phyloP scores from a whole-genome alignment of 2,888 invertebrate species.

The Meteorus cinctellus region DNA sequence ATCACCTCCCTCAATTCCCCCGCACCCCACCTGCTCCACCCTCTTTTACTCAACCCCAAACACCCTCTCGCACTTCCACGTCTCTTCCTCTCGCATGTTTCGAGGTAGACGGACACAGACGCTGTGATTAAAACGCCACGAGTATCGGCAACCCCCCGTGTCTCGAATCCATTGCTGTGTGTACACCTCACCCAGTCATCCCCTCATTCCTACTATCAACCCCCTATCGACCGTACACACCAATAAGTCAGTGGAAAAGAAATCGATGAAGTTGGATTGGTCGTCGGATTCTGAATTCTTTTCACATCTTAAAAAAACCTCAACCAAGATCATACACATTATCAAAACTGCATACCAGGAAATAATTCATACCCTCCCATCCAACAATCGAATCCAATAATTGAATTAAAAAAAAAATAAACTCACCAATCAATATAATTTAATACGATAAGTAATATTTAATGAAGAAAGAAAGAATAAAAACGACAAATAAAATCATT shows the following conservation, averaged over 20 bases:
- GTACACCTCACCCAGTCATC: slow-evolving; percentile 34
- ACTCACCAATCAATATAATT: not conserved
- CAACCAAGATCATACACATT: not conserved
- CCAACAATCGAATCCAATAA: too few species aligned
- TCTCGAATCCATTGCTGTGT: slow-evolving; percentile 33
- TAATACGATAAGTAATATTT: not conserved
- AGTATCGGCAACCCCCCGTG: slow-evolving; percentile 44
- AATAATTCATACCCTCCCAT: too few species aligned
- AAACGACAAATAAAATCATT: not conserved
- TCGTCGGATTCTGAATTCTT: not conserved
- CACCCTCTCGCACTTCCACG: slow-evolving; percentile 6
- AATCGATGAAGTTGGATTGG: slow-evolving; percentile 25
- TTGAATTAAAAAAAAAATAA: not conserved
- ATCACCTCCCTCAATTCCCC: slow-evolving; percentile 41
- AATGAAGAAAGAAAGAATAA: not conserved
- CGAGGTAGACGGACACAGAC: slow-evolving; percentile 49
- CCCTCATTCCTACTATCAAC: not conserved
- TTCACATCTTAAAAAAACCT: not conserved
- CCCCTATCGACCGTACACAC: not conserved
- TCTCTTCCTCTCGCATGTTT: slow-evolving; percentile 40
- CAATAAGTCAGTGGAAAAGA: slow-evolving; percentile 29
- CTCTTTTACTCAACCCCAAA: slow-evolving; percentile 33
- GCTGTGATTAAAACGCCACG: slow-evolving; percentile 53
- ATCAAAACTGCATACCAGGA: not conserved
- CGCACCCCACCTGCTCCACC: slow-evolving; percentile 48